Evolutionary conservation across 2,797 vertebrate genomes (phyloP).

Genomic region (Luscinia luscinia): DNA sequence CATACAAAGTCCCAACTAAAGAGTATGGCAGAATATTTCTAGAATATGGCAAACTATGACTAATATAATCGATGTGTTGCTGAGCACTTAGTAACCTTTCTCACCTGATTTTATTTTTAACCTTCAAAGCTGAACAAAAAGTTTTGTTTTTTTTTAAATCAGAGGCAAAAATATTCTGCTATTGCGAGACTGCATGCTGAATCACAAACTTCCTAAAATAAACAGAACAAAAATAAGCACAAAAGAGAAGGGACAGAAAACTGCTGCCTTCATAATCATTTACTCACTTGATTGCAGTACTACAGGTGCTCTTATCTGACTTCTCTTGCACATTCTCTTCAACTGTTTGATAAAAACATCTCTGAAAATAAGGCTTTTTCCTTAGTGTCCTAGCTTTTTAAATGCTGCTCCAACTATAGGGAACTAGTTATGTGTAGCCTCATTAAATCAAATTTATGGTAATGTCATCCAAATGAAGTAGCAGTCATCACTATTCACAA

Average conservation of each 20-base stretch:
- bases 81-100: neutral
- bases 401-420: neutral
- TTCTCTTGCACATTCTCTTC: neutral
- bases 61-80: neutral
- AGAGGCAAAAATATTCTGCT: neutral
- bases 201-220: slow-evolving; percentile 38
- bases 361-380: neutral
- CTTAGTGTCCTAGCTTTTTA: neutral
- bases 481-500: slow-evolving; percentile 40
- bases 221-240: neutral
- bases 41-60: neutral
- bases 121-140: neutral
- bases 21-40: neutral
- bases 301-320: neutral
- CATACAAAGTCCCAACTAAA: neutral
- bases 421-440: slow-evolving; percentile 16
- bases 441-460: slow-evolving; percentile 57
- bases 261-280: neutral
- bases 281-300: neutral
- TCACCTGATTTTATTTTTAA: neutral
- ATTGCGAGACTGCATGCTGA: neutral
- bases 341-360: neutral
- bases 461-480: slow-evolving; percentile 34
- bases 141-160: neutral
- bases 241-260: neutral